Evolutionary conservation across 2,797 vertebrate species (phyloP), one percentile per base, ranked within the genome.

Genomic region (Tympanoctomys barrerae): DNA sequence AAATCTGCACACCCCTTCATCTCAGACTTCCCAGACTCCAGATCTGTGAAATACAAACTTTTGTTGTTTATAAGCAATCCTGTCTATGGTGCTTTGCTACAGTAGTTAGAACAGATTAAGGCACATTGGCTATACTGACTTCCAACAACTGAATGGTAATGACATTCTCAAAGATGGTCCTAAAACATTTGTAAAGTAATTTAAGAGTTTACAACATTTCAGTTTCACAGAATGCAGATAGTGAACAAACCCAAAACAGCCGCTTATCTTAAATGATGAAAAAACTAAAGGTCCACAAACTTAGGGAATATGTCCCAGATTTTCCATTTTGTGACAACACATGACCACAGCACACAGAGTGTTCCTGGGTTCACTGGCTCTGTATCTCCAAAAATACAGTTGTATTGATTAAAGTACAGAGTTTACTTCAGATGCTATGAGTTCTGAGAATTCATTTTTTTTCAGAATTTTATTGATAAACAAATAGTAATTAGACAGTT

Each of bases 201-300:
- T 83, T 79, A 95, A 24, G 26, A 80, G 81, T 54, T 26, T 73
- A 52, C 16, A 75, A 22, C 11, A 28, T 79, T 89, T 83, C 62
- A 83, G 62, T n/a, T 71, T 79, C 54, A 36, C 2, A 78, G n/a
- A 49, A 26, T n/a, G 24, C 19, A 49, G 26, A 33, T 2, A 62
- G 42, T 39, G 61, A 89, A 86, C 11, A 70, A 52, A 85, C 66
- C 31, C 28, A 39, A 68, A 46, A 12, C 39, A 39, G 31, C 8
- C 13, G 10, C 62, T 79, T 54, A 79, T 42, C 62, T 78, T 87
- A 96, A 95, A n/a, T 18, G 9, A 61, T n/a, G 77, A 83, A 52
- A 79, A 94, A 89, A 92, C 11, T 52, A 33, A 78, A 78, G 28
- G 36, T 4, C 3, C 42, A 75, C 54, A 68, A 71, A 12, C 4